Conservation (phyloP, 2,797 vertebrate genomes). For the Sebastes trivittatus region DNA sequence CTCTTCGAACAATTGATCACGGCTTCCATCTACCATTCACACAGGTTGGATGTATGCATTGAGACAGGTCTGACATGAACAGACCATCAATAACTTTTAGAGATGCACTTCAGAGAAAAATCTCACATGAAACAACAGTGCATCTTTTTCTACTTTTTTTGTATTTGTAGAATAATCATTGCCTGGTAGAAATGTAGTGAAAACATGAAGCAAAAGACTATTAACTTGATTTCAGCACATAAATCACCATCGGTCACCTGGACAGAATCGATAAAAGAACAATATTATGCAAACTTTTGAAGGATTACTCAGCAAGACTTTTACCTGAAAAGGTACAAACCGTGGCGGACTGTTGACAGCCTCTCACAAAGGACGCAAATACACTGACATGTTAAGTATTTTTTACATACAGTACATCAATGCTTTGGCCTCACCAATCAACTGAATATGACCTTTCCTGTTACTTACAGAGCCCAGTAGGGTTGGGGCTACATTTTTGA, state of each 20-base stretch:
- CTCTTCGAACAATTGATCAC: conserved; percentile 52
- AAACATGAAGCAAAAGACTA: conserved; percentile 55
- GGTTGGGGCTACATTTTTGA: background rate
- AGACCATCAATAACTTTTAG: conserved; percentile 39
- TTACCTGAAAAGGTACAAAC: conserved; percentile 44
- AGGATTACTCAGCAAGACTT: conserved; percentile 46
- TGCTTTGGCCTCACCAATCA: conserved; percentile 38
- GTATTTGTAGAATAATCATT: conserved; percentile 79
- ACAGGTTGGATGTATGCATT: conserved; percentile 67
- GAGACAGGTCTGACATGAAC: conserved; percentile 45
- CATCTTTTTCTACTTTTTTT: conserved; percentile 84
- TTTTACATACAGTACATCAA: conserved; percentile 64
- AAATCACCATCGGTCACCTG: conserved; percentile 47
- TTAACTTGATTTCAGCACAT: conserved; percentile 57
- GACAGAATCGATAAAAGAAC: conserved; percentile 56
- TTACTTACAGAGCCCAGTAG: conserved; percentile 24
- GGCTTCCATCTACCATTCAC: conserved; percentile 62
- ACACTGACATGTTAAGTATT: conserved; percentile 59
- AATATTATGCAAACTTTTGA: conserved; percentile 82
- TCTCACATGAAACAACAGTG: conserved; percentile 46
- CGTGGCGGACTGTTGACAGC: conserved; percentile 62
- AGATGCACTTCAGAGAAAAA: conserved; percentile 57
- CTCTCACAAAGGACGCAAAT: conserved; percentile 43
- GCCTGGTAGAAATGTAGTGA: conserved; percentile 71
- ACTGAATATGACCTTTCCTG: conserved; percentile 54